Percentiles rank a stretch among this genome's conserved stretches.
These are phyloP conservation scores for Rhysida immarginata DNA, from an alignment of 1,140 invertebrate species.

Conservation along the genomic window DNA sequence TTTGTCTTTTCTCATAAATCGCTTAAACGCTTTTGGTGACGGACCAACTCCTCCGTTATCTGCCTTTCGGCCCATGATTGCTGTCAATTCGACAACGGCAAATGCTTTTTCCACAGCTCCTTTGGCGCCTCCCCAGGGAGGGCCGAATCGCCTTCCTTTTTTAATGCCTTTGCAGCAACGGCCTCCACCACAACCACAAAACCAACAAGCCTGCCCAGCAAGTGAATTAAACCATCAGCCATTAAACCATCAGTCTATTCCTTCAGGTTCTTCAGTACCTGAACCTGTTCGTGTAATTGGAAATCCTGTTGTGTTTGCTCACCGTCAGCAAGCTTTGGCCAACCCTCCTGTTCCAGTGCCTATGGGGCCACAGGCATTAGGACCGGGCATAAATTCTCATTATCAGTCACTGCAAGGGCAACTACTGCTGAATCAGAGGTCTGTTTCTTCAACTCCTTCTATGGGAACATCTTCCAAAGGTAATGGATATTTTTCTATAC, in stretches of 20 bases:
- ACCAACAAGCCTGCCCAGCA: slow-evolving; percentile 4
- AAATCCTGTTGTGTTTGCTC: neutral
- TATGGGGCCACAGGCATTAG: neutral
- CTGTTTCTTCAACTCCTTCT: slow-evolving; percentile 13
- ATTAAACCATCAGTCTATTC: neutral
- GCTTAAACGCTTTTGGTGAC: slow-evolving; percentile 7
- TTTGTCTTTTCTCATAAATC: slow-evolving; percentile 3
- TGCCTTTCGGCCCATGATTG: slow-evolving; percentile 9
- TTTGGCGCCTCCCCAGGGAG: slow-evolving; percentile 5
- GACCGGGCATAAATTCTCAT: neutral
- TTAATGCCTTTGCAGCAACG: slow-evolving; percentile 18
- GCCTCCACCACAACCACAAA: slow-evolving; percentile 12
- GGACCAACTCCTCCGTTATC: slow-evolving; percentile 6
- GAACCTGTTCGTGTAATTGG: neutral
- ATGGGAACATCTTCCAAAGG: slow-evolving; percentile 17
- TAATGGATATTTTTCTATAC: too few relatives aligned
- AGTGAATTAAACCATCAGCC: neutral
- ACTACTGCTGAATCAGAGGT: slow-evolving; percentile 13
- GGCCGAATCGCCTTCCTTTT: slow-evolving; percentile 8
- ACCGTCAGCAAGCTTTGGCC: neutral
- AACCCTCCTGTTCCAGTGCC: neutral
- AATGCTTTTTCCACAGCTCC: slow-evolving; percentile 9
- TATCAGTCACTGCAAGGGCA: slow-evolving; percentile 5
- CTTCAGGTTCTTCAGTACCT: neutral
- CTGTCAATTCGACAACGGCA: neutral